Evolutionary conservation across 1,140 invertebrate genomes (phyloP).

Genomic region (Diplogasteroides magnus): DNA sequence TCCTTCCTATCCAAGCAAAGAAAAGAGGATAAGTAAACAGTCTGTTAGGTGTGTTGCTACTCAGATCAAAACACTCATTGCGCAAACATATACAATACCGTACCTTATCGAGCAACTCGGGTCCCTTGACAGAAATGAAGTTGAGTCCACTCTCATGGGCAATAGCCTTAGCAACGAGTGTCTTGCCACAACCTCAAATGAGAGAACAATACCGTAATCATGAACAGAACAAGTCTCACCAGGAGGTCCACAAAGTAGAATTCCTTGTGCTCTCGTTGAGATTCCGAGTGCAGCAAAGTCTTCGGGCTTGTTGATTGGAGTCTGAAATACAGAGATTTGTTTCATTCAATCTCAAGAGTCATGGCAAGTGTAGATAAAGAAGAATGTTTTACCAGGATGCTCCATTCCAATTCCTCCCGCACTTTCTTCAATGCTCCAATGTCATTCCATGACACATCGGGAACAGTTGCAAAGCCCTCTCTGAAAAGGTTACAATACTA

Average conservation of each 20-base stretch:
- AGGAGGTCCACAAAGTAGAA: slow-evolving; percentile 88
- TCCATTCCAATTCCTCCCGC: slow-evolving; percentile 78
- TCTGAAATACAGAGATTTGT: slow-evolving; percentile 60
- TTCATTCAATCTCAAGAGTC: no score
- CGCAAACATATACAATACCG: no score
- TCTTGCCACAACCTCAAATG: slow-evolving; percentile 35
- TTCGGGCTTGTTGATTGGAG: slow-evolving; percentile 79
- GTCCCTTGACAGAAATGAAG: slow-evolving; percentile 93
- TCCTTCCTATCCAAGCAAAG: no score
- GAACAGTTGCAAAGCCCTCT: slow-evolving; percentile 94
- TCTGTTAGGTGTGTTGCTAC: no score
- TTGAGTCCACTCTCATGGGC: slow-evolving; percentile 93
- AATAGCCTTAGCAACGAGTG: slow-evolving; percentile 66
- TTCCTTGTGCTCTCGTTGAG: slow-evolving; percentile 70
- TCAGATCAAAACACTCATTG: no score
- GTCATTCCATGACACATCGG: slow-evolving; percentile 93
- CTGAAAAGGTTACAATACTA: slow-evolving; percentile 56
- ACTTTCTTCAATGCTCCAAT: slow-evolving; percentile 84
- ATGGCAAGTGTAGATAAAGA: no score
- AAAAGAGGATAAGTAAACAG: no score
- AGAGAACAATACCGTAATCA: slow-evolving; percentile 6
- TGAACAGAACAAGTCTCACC: slow-evolving; percentile 63
- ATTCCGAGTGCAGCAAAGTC: slow-evolving; percentile 73
- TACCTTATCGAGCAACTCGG: slow-evolving; percentile 90
- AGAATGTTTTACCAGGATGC: slow-evolving; percentile 69